phyloP scores from a whole-genome alignment of 2,113 vertebrate species.

The Gavialis gangeticus region DNA sequence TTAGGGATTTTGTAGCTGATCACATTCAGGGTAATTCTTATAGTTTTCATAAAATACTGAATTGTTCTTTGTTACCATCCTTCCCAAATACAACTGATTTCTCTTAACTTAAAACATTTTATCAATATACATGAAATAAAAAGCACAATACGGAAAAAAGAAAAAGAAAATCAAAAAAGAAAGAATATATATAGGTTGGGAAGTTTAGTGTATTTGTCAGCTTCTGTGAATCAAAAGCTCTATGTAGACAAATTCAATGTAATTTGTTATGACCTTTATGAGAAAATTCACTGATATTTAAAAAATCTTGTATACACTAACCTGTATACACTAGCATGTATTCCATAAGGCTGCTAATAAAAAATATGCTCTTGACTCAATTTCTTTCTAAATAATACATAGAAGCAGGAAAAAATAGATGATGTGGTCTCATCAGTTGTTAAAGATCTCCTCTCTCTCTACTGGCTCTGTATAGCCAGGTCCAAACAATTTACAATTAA shows the following conservation, averaged over 20 bases:
- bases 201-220: not conserved
- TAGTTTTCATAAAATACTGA: not conserved
- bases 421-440: not conserved
- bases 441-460: not conserved
- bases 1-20: not conserved
- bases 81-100: not conserved
- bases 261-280: not conserved
- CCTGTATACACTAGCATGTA: not conserved
- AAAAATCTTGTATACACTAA: not conserved
- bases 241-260: not conserved
- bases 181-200: not conserved
- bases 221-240: not conserved
- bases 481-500: not conserved
- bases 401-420: slow-evolving; percentile 19
- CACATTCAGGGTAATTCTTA: not conserved
- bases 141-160: not conserved
- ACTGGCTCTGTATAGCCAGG: not conserved
- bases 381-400: slow-evolving; percentile 62
- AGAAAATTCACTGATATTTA: not conserved
- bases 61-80: not conserved
- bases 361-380: slow-evolving; percentile 38
- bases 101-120: not conserved
- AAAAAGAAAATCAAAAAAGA: not conserved
- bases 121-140: not conserved
- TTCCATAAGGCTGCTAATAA: not conserved